Percentiles rank a stretch among this genome's conserved stretches.
Evolutionary conservation across 2,888 invertebrate genomes (phyloP).

Genomic region (Plebejus anna): DNA sequence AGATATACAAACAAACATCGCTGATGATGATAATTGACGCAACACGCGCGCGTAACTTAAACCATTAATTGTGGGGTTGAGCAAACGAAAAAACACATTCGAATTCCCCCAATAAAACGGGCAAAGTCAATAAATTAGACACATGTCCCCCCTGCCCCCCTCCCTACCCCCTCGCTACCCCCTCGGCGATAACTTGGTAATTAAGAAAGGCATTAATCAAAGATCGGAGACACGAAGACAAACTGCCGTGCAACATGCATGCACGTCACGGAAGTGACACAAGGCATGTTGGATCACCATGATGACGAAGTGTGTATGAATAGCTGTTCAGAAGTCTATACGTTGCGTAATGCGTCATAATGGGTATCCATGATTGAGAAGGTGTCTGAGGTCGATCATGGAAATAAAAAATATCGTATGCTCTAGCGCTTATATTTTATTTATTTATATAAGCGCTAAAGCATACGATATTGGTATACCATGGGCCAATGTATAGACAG

Average conservation of each 20-base stretch:
- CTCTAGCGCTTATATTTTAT: too few relatives aligned
- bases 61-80: conserved; percentile 13
- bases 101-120: conserved; percentile 48
- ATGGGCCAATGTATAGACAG: too few relatives aligned
- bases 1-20: neutral
- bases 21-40: conserved; percentile 9
- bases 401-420: too few relatives aligned
- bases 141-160: conserved; percentile 60
- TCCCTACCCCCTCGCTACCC: conserved; percentile 42
- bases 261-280: neutral
- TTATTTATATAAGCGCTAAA: too few relatives aligned
- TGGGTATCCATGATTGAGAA: too few relatives aligned
- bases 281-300: too few relatives aligned
- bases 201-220: conserved; percentile 78
- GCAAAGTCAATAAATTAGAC: conserved; percentile 75
- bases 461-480: too few relatives aligned
- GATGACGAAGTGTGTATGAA: too few relatives aligned
- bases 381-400: too few relatives aligned
- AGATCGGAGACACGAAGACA: conserved; percentile 66
- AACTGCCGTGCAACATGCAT: conserved; percentile 68
- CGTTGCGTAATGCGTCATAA: too few relatives aligned
- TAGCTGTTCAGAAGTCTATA: too few relatives aligned
- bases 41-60: conserved; percentile 26
- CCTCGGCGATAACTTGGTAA: conserved; percentile 70
- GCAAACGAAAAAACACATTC: conserved; percentile 42